Percentiles rank a stretch among this genome's conserved stretches.
These are phyloP conservation scores for Crioceris asparagi DNA, from an alignment of 2,888 invertebrate species.

Conservation along the genomic window DNA sequence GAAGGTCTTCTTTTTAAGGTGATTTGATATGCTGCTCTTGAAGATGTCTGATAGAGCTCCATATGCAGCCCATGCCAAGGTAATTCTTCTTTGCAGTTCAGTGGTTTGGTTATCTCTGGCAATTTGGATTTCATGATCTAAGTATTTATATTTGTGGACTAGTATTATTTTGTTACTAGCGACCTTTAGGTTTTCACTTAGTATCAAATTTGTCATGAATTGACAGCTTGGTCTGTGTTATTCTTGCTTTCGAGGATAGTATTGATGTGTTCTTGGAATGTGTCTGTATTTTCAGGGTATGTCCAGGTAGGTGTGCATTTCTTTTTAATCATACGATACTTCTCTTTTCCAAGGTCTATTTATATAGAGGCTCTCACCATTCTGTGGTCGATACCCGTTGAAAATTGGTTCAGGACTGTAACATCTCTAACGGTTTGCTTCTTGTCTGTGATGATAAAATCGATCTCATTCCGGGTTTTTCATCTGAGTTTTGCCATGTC, in stretches of 20 bases:
- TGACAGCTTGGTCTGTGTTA: conserved; percentile 3
- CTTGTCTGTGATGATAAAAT: neutral
- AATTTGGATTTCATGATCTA: too few species aligned
- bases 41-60: too few species aligned
- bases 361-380: neutral
- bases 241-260: conserved; percentile 1
- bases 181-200: too few species aligned
- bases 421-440: conserved; percentile 2
- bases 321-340: conserved; percentile 3
- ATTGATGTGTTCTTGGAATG: conserved; percentile 3
- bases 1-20: too few species aligned
- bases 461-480: conserved; percentile 4
- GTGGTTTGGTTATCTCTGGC: too few species aligned
- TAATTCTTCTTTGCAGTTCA: too few species aligned
- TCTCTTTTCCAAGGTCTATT: conserved; percentile 4
- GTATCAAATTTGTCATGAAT: too few species aligned
- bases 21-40: too few species aligned
- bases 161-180: too few species aligned
- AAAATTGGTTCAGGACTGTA: conserved; percentile 2
- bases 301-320: conserved; percentile 2
- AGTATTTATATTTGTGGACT: too few species aligned
- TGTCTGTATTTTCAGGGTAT: conserved; percentile 1
- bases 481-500: conserved; percentile 1
- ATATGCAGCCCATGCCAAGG: too few species aligned
- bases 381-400: neutral